Base-by-base conservation (phyloP, 2,113 vertebrate genomes). In the Proteles cristata region DNA sequence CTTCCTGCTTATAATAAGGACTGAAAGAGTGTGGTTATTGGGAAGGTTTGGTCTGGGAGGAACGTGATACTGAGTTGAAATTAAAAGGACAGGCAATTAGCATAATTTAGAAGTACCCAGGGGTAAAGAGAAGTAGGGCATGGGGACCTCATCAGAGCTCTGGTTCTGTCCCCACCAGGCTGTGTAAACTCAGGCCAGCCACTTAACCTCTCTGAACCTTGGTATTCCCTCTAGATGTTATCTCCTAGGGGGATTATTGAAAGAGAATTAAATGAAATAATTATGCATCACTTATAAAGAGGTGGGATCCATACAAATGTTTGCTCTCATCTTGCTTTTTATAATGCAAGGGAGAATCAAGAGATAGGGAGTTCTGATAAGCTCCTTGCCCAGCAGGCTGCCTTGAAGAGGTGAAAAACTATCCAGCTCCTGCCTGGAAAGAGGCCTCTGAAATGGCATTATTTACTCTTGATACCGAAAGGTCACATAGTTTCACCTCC, bases 61-160 rank as follows among this genome's bases (percentile, higher is more conserved):
- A 5, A 9, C 4, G 33, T 15, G 65, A 53, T 48, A 15, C 33
- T 4, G 43, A 43, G 8, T 5, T n/a, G 39, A 84, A 87, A 68
- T 45, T 7, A 31, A 7, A 16, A 35, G 28, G 16, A 6, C 23
- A 28, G 19, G 4, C 23, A 10, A 9, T n/a, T 15, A 43, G 48
- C 63, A 0, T 39, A 7, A 6, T 58, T n/a, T 35, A 53, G 50
- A 23, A 7, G 4, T 23, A 9, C 0, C 0, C 1, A 2, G 8
- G 12, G 10, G 45, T 1, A 19, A 15, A 8, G 4, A 65, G 39
- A 35, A 19, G 50, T 45, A 15, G 2, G 15, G 4, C 16, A 35
- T 33, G 23, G 33, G 7, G n/a, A 80, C 28, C 11, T 15, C 68
- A 16, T 7, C 5, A 4, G 58, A 84, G 11, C 2, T 45, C 55